phyloP scores from a whole-genome alignment of 2,888 invertebrate genomes.

The Gibbula magus region DNA sequence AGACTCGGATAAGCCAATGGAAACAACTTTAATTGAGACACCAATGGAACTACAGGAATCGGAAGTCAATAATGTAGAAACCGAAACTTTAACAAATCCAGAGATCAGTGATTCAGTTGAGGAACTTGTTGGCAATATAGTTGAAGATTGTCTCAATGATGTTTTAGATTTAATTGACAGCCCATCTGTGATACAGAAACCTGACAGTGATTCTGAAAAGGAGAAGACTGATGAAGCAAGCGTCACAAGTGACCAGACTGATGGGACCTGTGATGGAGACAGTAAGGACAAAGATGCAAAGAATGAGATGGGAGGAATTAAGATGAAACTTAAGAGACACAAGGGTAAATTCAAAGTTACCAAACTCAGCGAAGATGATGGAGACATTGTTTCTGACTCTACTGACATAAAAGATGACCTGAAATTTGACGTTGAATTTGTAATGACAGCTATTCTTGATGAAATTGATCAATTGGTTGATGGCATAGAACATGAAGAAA shows the following conservation, averaged over 20 bases:
- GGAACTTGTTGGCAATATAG: too few relatives aligned
- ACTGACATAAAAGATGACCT: not conserved
- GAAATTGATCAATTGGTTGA: not conserved
- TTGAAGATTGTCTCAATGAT: too few relatives aligned
- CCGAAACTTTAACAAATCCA: too few relatives aligned
- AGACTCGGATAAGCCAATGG: too few relatives aligned
- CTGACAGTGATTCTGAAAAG: not conserved
- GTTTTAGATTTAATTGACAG: too few relatives aligned
- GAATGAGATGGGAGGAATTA: not conserved
- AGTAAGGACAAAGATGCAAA: not conserved
- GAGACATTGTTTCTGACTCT: not conserved
- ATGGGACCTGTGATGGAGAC: not conserved
- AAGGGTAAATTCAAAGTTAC: slow-evolving; percentile 20
- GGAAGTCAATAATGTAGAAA: too few relatives aligned
- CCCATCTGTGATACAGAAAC: not conserved
- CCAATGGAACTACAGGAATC: too few relatives aligned
- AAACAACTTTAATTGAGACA: too few relatives aligned
- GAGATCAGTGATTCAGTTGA: too few relatives aligned
- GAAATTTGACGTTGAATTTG: not conserved
- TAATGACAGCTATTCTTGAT: slow-evolving; percentile 7
- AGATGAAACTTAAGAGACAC: slow-evolving; percentile 6
- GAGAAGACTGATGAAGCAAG: not conserved
- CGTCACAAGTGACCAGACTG: not conserved
- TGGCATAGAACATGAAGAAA: not conserved
- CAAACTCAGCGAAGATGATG: not conserved